These are phyloP conservation scores for Scelioninae gen. 2 DNA, from an alignment of 2,888 invertebrate species.

Conservation along the genomic window DNA sequence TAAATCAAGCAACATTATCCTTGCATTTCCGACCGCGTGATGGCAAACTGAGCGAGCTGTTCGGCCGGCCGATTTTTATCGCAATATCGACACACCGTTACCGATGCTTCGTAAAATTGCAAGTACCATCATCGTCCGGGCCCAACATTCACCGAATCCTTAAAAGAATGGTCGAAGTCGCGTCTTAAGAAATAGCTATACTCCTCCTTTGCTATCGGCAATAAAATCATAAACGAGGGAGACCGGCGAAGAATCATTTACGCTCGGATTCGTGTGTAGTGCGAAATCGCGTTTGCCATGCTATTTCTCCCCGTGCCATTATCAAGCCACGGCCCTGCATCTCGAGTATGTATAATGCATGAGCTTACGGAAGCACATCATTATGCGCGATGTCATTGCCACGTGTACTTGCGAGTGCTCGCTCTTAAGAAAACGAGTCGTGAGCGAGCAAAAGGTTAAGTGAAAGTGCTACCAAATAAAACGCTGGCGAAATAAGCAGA, in stretches of 20 bases:
- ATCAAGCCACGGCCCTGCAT: conserved; percentile 20
- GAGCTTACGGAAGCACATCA: conserved; percentile 56
- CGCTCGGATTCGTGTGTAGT: conserved; percentile 36
- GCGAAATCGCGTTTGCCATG: conserved; percentile 43
- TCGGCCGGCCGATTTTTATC: conserved; percentile 4
- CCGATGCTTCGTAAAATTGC: conserved; percentile 9
- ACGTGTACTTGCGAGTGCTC: conserved; percentile 47
- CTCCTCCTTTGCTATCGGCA: conserved; percentile 28
- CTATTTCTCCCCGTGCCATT: conserved; percentile 42
- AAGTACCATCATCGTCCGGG: conserved; percentile 11
- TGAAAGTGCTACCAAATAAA: conserved; percentile 42
- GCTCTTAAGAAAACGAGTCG: conserved; percentile 46
- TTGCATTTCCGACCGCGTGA: not conserved
- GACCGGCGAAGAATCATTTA: conserved; percentile 32
- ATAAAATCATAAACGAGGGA: conserved; percentile 50
- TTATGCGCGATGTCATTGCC: conserved; percentile 57
- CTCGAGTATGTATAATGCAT: conserved; percentile 53
- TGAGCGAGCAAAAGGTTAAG: conserved; percentile 48
- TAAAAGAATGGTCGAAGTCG: conserved; percentile 24
- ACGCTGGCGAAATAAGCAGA: conserved; percentile 25
- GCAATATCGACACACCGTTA: conserved; percentile 28
- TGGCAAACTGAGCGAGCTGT: no score
- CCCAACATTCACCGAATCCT: conserved; percentile 14
- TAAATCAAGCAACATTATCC: not conserved
- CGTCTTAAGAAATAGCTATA: conserved; percentile 24